These are phyloP conservation scores for Coryphaenoides rupestris DNA, from an alignment of 2,113 vertebrate species.

Conservation along the genomic window DNA sequence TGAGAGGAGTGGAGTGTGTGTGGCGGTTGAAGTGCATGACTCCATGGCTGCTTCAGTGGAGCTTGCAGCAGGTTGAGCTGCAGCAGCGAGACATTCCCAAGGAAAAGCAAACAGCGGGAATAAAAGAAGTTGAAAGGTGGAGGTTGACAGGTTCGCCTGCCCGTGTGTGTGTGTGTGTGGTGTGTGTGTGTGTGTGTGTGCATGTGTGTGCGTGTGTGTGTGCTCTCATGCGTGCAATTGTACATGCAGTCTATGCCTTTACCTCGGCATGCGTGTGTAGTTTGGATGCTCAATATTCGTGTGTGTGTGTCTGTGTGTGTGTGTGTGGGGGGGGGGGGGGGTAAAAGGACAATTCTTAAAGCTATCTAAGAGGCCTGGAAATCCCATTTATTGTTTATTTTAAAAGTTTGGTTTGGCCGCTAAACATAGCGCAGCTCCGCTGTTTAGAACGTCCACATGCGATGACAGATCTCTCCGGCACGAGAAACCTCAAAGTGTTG, in stretches of 20 bases:
- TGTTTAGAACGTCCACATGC: conserved; percentile 37
- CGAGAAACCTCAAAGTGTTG: neutral
- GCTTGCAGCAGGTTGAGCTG: too few species aligned
- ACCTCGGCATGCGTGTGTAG: too few species aligned
- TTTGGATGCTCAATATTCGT: conserved; percentile 4
- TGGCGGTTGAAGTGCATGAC: neutral
- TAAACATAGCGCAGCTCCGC: conserved; percentile 2
- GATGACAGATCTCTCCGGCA: conserved; percentile 8
- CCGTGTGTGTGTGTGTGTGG: conserved; percentile 1
- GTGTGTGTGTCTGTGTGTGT: conserved; percentile 18
- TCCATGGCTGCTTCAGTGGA: neutral
- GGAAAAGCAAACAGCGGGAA: conserved; percentile 26
- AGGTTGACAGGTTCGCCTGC: conserved; percentile 21
- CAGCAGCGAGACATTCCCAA: conserved; percentile 23
- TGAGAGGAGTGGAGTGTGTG: neutral
- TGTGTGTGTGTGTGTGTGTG: neutral
- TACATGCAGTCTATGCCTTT: neutral
- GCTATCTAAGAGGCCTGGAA: conserved; percentile 22
- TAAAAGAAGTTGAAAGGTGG: conserved; percentile 11
- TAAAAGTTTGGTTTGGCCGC: conserved; percentile 36
- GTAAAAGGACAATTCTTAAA: conserved; percentile 1
- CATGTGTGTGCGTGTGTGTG: too few species aligned
- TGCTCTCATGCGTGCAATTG: neutral
- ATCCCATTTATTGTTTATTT: conserved; percentile 40
- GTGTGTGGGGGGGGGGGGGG: conserved; percentile 1